Percentiles rank a stretch among this genome's conserved stretches.
phyloP scores from a whole-genome alignment of 2,797 vertebrate genomes.

The Xenopus petersii region DNA sequence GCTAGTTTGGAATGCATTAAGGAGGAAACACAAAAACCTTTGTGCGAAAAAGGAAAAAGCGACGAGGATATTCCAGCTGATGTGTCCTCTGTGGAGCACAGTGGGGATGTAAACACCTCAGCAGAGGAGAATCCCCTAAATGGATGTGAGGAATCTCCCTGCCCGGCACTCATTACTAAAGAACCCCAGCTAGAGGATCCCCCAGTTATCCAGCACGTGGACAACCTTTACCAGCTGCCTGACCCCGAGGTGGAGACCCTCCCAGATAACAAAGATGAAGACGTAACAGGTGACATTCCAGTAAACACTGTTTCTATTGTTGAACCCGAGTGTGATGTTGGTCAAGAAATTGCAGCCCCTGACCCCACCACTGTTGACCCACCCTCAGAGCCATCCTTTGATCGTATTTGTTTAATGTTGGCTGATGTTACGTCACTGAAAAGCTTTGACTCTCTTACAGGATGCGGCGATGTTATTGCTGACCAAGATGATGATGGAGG shows the following conservation, averaged over 20 bases:
- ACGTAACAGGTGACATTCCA: slow-evolving; percentile 69
- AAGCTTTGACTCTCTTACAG: slow-evolving; percentile 98
- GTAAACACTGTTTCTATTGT: slow-evolving; percentile 62
- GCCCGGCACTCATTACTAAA: slow-evolving; percentile 33
- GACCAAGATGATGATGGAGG: slow-evolving; percentile 91
- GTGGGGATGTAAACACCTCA: slow-evolving; percentile 39
- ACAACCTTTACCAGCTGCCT: slow-evolving; percentile 50
- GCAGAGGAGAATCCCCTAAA: slow-evolving; percentile 48
- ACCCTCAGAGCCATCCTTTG: slow-evolving; percentile 89
- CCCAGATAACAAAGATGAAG: slow-evolving; percentile 60
- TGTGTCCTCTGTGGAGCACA: slow-evolving; percentile 57
- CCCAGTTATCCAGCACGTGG: slow-evolving; percentile 51
- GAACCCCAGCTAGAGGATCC: slow-evolving; percentile 49
- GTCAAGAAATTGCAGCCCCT: slow-evolving; percentile 71
- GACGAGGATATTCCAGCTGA: slow-evolving; percentile 57
- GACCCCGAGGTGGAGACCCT: slow-evolving; percentile 54
- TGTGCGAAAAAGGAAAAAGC: slow-evolving; percentile 58
- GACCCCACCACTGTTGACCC: slow-evolving; percentile 83
- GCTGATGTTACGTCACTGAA: slow-evolving; percentile 97
- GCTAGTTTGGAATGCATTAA: slow-evolving; percentile 72
- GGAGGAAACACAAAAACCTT: slow-evolving; percentile 74
- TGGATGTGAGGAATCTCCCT: slow-evolving; percentile 46
- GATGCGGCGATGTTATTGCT: slow-evolving; percentile 97
- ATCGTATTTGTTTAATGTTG: slow-evolving; percentile 85
- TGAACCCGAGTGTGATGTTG: slow-evolving; percentile 69